Evolutionary conservation across 2,888 invertebrate species (phyloP).

Genomic region (Volucella zonaria): DNA sequence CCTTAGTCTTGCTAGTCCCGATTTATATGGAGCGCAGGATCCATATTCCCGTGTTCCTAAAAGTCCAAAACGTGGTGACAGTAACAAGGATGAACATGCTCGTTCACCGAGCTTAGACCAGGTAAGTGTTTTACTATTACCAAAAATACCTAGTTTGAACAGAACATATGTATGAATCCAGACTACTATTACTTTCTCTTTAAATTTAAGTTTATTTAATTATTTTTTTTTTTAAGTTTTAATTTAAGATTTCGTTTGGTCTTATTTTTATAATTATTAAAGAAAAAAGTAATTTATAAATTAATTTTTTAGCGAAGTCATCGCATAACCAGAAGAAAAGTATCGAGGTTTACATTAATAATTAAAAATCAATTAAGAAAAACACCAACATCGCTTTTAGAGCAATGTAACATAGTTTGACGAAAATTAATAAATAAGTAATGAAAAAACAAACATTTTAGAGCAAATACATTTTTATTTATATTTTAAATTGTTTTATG

Average conservation of each 20-base stretch:
- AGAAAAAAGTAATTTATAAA: slow-evolving; percentile 46
- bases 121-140: slow-evolving; percentile 84
- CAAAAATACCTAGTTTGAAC: slow-evolving; percentile 39
- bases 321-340: slow-evolving; percentile 72
- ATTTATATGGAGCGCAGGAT: slow-evolving; percentile 94
- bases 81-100: slow-evolving; percentile 85
- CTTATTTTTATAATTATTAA: slow-evolving; percentile 46
- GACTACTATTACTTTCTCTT: too few species aligned
- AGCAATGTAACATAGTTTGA: slow-evolving; percentile 62
- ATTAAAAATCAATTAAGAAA: slow-evolving; percentile 19
- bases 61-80: slow-evolving; percentile 87
- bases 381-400: slow-evolving; percentile 17
- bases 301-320: slow-evolving; percentile 60
- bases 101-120: slow-evolving; percentile 95
- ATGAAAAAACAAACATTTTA: too few species aligned
- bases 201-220: slow-evolving; percentile 12
- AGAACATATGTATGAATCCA: too few species aligned
- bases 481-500: too few species aligned
- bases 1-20: slow-evolving; percentile 93
- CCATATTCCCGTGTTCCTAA: slow-evolving; percentile 92
- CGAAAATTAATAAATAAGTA: slow-evolving; percentile 23
- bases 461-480: too few species aligned
- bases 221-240: background rate
- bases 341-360: slow-evolving; percentile 49
- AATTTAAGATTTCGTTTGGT: slow-evolving; percentile 31